Evolutionary conservation across 2,113 vertebrate species (phyloP), one percentile per base, ranked within the genome.

Genomic region (Tragulus kanchil): DNA sequence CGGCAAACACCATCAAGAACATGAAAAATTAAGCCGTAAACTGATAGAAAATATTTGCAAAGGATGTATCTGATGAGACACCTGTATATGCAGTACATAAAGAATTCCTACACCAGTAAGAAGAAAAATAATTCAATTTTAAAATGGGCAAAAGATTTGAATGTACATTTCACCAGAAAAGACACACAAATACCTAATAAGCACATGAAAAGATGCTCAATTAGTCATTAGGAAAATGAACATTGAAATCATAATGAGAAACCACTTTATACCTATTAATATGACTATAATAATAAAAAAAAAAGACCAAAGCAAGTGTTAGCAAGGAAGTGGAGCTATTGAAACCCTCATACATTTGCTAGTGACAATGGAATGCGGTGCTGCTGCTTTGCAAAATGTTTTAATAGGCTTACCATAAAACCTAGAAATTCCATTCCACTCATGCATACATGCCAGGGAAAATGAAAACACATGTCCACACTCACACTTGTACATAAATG

Each of bases 1-100:
- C 67, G 65, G 62, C 31, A 85, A 73, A 87, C 15, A 90, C 65
- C 65, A 14, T 69, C 31, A 89, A 89, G 69, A 67, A 93, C 89
- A 52, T 77, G 52, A 84, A 93, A 95, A 65, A 8, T 9, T 25
- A 88, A 77, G 6, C 31, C 36, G 73, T 11, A 50, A 17, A 71
- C 54, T 81, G 62, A 79, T 31, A 64, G 28, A 67, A 64, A 58
- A 19, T 95, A 83, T 42, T 48, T 67, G 67, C 23, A 75, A 65
- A 87, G 59, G 50, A 77, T 23, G 48, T 58, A 16, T 58, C 36
- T 59, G 28, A 25, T 65, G 67, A 89, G 8, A 6, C n/a, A 82
- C 36, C 87, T 75, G 13, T 83, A 73, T 59, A 45, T 28, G 48
- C 82, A 92, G 65, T 77, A 56, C 64, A 26, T 56, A 73, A 91